Evolutionary conservation across 53 echinoderm and acorn worm genomes (phyloP).

Genomic region (Astropecten irregularis): DNA sequence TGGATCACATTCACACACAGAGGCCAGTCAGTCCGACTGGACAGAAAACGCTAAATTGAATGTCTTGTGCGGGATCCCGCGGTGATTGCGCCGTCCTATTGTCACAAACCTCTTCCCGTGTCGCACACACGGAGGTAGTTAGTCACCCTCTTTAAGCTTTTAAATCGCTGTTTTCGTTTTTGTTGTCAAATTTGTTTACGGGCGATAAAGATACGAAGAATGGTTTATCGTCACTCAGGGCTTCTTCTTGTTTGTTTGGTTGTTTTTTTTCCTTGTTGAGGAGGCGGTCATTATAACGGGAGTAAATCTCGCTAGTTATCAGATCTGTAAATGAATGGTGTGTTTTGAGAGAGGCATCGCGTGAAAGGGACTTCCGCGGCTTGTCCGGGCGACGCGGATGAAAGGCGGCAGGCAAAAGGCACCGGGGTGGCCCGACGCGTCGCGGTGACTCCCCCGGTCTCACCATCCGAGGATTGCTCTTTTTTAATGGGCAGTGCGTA

Average conservation of each 20-base stretch:
- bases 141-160: conserved; percentile 26
- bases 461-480: neutral
- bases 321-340: conserved; percentile 20
- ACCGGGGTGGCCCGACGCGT: conserved; percentile 42
- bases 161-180: conserved; percentile 44
- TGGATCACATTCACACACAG: no score
- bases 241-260: no score
- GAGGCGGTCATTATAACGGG: neutral
- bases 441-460: neutral
- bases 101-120: no score
- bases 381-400: conserved; percentile 15
- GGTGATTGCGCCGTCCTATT: neutral
- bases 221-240: neutral
- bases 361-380: neutral
- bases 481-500: neutral
- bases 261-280: no score
- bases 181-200: conserved; percentile 59
- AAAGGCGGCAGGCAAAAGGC: conserved; percentile 10
- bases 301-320: neutral
- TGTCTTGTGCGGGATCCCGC: neutral
- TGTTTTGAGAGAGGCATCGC: conserved; percentile 3
- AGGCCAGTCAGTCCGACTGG: no score
- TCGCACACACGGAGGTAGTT: no score
- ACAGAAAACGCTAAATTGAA: neutral
- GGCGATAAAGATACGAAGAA: conserved; percentile 36